Evolutionary conservation across 1,140 invertebrate genomes (phyloP), one percentile per base, ranked within the genome.

Genomic region (Eriosoma lanigerum): DNA sequence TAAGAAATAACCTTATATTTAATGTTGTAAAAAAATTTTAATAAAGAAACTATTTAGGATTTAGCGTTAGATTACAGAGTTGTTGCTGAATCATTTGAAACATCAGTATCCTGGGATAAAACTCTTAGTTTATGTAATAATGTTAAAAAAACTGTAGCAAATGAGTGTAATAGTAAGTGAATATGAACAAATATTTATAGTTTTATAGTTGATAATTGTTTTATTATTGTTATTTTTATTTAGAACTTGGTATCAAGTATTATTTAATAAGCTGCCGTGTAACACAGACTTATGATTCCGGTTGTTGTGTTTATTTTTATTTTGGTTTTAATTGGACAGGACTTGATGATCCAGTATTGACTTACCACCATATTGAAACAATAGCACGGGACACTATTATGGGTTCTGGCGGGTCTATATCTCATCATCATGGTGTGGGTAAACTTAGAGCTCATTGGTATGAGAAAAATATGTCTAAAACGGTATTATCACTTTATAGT

Each of bases 301-400:
- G 98, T 0, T 97, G 96, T 83, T 98, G 96, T 85, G 92, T 99
- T 73, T 99, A 99, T 86, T 99, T 99, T 86, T 99, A 99, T 86
- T 96, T 99, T 88, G 97, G 90, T 0, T 97, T 97, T 86, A 96
- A 94, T 84, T 93, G 92, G 85, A 84, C 85, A 8, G 87, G 89
- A 12, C 86, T 93, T 19, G 82, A 85, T 24, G 89, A 96, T 86
- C 93, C 96, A 0, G 90, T 97, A 2, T 86, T 89, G n/a, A 87
- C 91, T 0, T 97, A 96, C 86, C 94, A 97, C 83, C 86, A 91
- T 56, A 91, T 96, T 38, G 92, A 98, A 87, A 88, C 90, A 26
- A 89, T 89, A 68, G 97, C 96, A 0, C 87, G 97, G 56, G 92
- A 98, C 82, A 96, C 98, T 87, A 98, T 99, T 81, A 86, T 99